Percentiles rank a stretch among this genome's conserved stretches.
These are phyloP conservation scores for Lasaia peninsularis DNA, from an alignment of 1,140 invertebrate species.

Conservation along the genomic window DNA sequence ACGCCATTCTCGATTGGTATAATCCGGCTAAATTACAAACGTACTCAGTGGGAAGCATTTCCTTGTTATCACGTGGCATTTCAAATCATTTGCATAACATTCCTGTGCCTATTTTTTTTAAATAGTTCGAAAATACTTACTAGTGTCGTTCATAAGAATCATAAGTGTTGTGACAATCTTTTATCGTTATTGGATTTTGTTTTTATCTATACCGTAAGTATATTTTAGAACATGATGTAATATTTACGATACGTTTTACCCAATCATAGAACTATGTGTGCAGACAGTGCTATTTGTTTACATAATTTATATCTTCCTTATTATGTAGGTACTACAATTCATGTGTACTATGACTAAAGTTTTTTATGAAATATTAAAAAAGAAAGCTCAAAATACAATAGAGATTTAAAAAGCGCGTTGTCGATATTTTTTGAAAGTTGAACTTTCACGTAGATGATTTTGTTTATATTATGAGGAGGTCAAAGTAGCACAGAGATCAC, in stretches of 20 bases:
- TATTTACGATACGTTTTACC: background rate
- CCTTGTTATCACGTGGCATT: background rate
- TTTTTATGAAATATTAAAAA: background rate
- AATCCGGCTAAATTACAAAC: slow-evolving; percentile 20
- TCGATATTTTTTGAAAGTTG: background rate
- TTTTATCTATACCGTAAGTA: slow-evolving; percentile 23
- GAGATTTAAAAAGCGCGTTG: background rate
- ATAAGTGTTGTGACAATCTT: slow-evolving; percentile 14
- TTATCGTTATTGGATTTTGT: slow-evolving; percentile 24
- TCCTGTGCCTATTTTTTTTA: background rate
- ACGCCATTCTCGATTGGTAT: slow-evolving; percentile 18
- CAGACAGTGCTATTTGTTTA: background rate
- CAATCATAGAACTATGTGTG: slow-evolving; percentile 6
- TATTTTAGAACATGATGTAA: slow-evolving; percentile 29
- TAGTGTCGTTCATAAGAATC: slow-evolving; percentile 9
- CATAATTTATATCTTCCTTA: background rate
- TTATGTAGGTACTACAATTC: background rate
- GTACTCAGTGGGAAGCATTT: background rate
- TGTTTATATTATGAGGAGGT: background rate
- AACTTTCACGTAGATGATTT: background rate
- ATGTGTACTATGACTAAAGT: background rate
- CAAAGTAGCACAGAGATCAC: too few relatives aligned
- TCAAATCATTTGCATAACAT: background rate
- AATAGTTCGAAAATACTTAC: slow-evolving; percentile 15
- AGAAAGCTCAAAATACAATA: background rate